phyloP scores from a whole-genome alignment of 2,113 vertebrate species.

The Xyliphius kryptos region DNA sequence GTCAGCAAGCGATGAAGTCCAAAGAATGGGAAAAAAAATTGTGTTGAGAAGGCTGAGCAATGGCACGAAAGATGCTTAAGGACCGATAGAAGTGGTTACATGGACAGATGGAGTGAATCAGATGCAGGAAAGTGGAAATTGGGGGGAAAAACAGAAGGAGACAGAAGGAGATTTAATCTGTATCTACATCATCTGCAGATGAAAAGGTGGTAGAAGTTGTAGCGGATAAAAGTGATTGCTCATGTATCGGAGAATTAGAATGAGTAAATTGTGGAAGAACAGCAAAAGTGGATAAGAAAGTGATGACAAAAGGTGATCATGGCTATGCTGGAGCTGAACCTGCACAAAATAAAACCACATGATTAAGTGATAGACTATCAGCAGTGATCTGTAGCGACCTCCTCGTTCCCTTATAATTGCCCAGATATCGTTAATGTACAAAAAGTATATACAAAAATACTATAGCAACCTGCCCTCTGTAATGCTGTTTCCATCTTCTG shows the following conservation, averaged over 20 bases:
- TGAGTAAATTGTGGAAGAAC: neutral
- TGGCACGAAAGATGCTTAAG: constrained; percentile 43
- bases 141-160: constrained; percentile 6
- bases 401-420: too few relatives aligned
- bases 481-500: too few relatives aligned
- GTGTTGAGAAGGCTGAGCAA: constrained; percentile 30
- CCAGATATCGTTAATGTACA: too few relatives aligned
- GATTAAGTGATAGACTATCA: too few relatives aligned
- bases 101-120: constrained; percentile 32
- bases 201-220: constrained; percentile 5
- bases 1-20: constrained; percentile 18
- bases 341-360: too few relatives aligned
- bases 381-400: too few relatives aligned
- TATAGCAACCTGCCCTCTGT: too few relatives aligned
- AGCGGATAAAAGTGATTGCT: neutral
- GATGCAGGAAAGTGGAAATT: constrained; percentile 28
- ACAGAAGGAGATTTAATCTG: neutral
- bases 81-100: constrained; percentile 45
- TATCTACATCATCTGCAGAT: neutral
- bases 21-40: constrained; percentile 38
- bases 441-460: too few relatives aligned
- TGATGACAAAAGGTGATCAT: neutral
- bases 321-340: too few relatives aligned
- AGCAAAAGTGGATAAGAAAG: neutral
- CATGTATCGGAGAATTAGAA: too few relatives aligned